Base-by-base conservation (phyloP, 2,888 invertebrate genomes). In the Microctonus hyperodae region DNA sequence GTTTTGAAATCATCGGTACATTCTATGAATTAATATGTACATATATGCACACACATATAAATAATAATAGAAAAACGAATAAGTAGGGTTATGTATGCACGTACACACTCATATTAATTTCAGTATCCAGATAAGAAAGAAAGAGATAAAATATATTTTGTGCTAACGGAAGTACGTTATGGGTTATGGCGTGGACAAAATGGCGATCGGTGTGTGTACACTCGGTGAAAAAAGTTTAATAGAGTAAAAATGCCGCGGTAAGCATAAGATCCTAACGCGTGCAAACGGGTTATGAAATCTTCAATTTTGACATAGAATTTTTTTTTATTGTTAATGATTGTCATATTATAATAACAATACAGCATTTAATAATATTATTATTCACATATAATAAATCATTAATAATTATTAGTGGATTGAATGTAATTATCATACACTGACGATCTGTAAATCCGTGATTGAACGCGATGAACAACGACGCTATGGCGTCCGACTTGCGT, bases 401-500 rank as follows among this genome's bases (percentile, higher is more conserved):
- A 25, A 20, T 50, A 37, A 63, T 50, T 59, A 48, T 57, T 51
- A 28, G n/a, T n/a, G 64, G 35, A 20, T 20, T 50, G 56, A 50
- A 51, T 16, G 20, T 48, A 35, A 59, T 55, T 55, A 31, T 60
- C 16, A 59, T 55, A 64, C 7, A 28, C 7, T n/a, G n/a, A n/a
- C n/a, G n/a, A 60, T 71, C 68, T 66, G 65, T 37, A 65, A 62
- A 53, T 55, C 58, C 64, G 68, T 67, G 69, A 61, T 65, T 62
- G 69, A 44, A 69, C 69, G 72, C 65, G 72, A 72, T 73, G 76
- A 77, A 77, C 75, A 78, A 76, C 78, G 81, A 81, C 80, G 80
- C 81, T 80, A 82, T 82, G 81, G 82, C 81, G 80, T 80, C 80
- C 76, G 78, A 77, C 74, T 73, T 69, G 69, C 71, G 73, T 74